A percentile compares a stretch with the other conserved stretches of the same genome.
Conservation (phyloP, 1,140 invertebrate genomes). For the Drosophila tropicalis region DNA sequence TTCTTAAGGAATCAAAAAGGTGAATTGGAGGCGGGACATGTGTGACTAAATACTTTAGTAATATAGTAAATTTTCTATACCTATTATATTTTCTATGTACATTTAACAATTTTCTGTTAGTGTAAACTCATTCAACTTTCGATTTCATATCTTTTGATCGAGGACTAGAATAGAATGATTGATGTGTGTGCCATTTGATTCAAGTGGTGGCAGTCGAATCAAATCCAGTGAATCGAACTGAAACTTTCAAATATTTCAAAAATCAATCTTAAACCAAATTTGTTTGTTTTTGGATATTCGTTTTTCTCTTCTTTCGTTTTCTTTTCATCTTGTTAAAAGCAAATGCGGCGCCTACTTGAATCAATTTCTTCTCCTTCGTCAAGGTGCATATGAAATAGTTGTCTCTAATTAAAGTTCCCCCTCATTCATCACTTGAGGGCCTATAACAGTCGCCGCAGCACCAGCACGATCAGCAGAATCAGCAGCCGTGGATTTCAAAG, state of each 20-base stretch:
- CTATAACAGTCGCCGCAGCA: neutral
- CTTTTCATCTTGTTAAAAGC: conserved; percentile 13
- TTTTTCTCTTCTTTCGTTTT: neutral
- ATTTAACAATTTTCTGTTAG: too few relatives aligned
- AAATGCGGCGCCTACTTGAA: conserved; percentile 11
- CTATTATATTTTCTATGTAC: too few relatives aligned
- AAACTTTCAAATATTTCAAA: conserved; percentile 4
- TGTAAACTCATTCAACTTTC: too few relatives aligned
- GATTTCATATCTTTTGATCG: too few relatives aligned
- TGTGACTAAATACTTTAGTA: too few relatives aligned
- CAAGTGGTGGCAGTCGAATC: too few relatives aligned
- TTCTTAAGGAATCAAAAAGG: too few relatives aligned
- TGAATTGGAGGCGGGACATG: too few relatives aligned
- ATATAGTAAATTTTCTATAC: too few relatives aligned
- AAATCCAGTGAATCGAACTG: too few relatives aligned
- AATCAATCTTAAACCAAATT: neutral
- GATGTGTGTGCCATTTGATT: too few relatives aligned
- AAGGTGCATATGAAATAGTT: conserved; percentile 10
- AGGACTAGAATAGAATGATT: too few relatives aligned
- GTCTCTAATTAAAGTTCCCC: neutral
- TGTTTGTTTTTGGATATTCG: neutral
- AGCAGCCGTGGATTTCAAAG: conserved; percentile 5
- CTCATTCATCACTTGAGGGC: neutral
- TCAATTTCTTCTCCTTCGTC: neutral
- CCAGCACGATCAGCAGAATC: neutral